A percentile compares a stretch with the other conserved stretches of the same genome.
Conservation (phyloP, 2,888 invertebrate species). For the Prenolepis imparis region DNA sequence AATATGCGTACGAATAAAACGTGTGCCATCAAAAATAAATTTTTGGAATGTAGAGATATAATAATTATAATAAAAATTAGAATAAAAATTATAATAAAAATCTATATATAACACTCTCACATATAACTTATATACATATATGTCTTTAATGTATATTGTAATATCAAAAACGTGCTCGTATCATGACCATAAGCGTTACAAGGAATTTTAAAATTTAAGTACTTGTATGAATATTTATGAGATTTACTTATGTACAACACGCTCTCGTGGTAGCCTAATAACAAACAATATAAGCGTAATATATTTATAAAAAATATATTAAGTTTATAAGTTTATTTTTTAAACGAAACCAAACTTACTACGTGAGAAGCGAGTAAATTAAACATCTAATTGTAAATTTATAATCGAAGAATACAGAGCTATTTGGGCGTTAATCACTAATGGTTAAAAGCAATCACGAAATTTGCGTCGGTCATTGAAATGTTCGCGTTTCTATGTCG, state of each 20-base stretch:
- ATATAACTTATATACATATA: neutral
- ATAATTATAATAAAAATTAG: neutral
- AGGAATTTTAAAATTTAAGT: constrained; percentile 1
- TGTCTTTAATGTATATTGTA: neutral
- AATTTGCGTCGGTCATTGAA: constrained; percentile 60
- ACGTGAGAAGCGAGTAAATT: neutral
- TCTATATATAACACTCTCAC: neutral
- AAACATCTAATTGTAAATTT: neutral
- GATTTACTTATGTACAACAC: neutral
- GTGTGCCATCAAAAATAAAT: neutral
- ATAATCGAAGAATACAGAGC: neutral
- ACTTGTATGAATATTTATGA: neutral
- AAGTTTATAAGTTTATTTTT: no score
- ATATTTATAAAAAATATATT: neutral
- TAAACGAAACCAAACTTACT: neutral
- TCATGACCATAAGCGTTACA: neutral
- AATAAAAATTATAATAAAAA: constrained; percentile 1
- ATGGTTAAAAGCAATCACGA: constrained; percentile 46
- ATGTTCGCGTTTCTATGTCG: constrained; percentile 64
- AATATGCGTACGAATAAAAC: neutral
- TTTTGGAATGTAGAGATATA: neutral
- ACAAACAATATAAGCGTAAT: neutral
- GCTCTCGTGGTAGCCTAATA: neutral
- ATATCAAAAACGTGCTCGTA: neutral
- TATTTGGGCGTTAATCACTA: neutral